A percentile compares a stretch with the other conserved stretches of the same genome.
These are phyloP conservation scores for Agrilus planipennis DNA, from an alignment of 1,140 invertebrate genomes.

Conservation along the genomic window DNA sequence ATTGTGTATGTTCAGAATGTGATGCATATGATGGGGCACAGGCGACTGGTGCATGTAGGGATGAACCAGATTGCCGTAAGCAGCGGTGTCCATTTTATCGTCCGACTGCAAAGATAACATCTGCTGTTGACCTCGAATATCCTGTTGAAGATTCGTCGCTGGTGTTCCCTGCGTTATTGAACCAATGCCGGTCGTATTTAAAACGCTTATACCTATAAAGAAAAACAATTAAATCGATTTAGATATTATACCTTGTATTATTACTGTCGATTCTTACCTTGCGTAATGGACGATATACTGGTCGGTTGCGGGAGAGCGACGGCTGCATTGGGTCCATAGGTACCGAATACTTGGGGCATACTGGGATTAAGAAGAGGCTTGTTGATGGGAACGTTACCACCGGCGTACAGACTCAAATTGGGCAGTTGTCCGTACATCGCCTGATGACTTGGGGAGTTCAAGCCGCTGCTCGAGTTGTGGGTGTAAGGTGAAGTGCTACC, in stretches of 20 bases:
- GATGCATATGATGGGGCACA: conserved; percentile 30
- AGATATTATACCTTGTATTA: neutral
- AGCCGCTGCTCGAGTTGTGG: conserved; percentile 18
- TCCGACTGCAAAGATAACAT: conserved; percentile 17
- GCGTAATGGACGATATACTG: conserved; percentile 32
- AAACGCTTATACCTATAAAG: conserved; percentile 40
- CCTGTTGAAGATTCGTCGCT: conserved; percentile 37
- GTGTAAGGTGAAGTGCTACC: conserved; percentile 17
- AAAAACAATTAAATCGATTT: conserved; percentile 4
- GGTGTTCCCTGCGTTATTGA: conserved; percentile 66
- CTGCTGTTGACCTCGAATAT: conserved; percentile 32
- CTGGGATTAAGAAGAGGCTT: conserved; percentile 21
- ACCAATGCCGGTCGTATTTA: conserved; percentile 48
- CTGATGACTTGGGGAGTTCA: conserved; percentile 26
- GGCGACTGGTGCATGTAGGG: conserved; percentile 17
- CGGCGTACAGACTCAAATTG: conserved; percentile 23
- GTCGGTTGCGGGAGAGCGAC: conserved; percentile 11
- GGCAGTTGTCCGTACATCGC: conserved; percentile 23
- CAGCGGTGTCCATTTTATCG: conserved; percentile 20
- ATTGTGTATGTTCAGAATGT: conserved; percentile 36
- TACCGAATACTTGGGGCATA: conserved; percentile 28
- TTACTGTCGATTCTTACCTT: conserved; percentile 21
- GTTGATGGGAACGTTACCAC: conserved; percentile 20
- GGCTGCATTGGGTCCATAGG: conserved; percentile 21
- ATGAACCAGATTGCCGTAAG: conserved; percentile 10